Conservation (phyloP, 2,113 vertebrate species). For the Ictalurus punctatus region DNA sequence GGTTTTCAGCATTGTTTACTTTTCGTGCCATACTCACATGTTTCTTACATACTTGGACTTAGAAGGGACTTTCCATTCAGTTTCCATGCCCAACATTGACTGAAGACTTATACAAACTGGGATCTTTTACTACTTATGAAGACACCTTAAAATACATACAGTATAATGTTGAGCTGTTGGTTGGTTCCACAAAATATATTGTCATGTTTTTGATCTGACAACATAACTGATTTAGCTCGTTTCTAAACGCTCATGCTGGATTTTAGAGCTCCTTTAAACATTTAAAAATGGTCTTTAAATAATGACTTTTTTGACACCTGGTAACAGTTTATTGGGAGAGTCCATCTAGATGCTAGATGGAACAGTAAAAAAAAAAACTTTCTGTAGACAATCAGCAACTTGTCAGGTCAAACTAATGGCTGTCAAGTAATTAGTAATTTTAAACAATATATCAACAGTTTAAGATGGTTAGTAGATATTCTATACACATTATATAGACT, state of each 20-base stretch:
- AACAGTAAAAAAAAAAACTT: background rate
- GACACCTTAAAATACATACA: background rate
- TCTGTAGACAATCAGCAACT: background rate
- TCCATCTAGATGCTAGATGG: background rate
- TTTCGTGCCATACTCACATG: slow-evolving; percentile 14
- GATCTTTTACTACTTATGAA: slow-evolving; percentile 15
- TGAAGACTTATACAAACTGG: slow-evolving; percentile 3
- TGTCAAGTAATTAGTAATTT: background rate
- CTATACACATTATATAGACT: background rate
- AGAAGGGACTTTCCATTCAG: slow-evolving; percentile 43
- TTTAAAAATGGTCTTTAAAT: background rate
- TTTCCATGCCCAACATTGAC: slow-evolving; percentile 25
- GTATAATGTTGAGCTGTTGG: background rate
- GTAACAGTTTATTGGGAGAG: too few species aligned
- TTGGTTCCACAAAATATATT: background rate
- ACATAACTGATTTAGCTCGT: background rate
- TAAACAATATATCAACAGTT: background rate
- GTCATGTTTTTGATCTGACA: background rate
- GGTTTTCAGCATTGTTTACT: slow-evolving; percentile 51
- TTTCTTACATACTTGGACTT: slow-evolving; percentile 31
- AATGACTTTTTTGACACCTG: too few species aligned
- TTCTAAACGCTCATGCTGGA: background rate
- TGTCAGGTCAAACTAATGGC: background rate
- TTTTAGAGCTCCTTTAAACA: background rate
- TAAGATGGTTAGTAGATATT: background rate